Evolutionary conservation across 2,113 vertebrate species (phyloP).

Genomic region (Lycocorax pyrrhopterus): DNA sequence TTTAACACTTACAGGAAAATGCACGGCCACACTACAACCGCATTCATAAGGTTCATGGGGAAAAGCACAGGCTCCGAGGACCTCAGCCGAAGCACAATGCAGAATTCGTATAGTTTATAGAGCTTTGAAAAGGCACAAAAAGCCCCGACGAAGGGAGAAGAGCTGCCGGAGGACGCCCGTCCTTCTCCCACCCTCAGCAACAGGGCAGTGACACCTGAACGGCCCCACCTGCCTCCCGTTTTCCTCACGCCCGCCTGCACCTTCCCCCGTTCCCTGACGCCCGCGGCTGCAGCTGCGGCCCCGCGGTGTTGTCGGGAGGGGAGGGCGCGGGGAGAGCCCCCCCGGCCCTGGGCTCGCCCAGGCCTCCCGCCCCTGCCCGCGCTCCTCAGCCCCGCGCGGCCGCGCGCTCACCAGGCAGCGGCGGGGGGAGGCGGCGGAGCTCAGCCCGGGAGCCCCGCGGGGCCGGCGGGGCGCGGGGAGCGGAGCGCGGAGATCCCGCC

Average conservation of each 20-base stretch:
- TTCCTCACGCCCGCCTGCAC: background rate
- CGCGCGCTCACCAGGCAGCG: background rate
- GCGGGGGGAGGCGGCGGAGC: background rate
- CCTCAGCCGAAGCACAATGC: background rate
- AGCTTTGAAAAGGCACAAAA: background rate
- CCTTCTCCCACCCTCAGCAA: background rate
- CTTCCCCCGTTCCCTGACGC: background rate
- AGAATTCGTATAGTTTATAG: background rate
- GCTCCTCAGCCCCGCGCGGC: background rate
- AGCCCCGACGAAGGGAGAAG: background rate
- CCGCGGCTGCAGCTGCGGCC: background rate
- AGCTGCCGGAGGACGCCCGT: too few relatives aligned
- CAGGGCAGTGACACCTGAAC: background rate
- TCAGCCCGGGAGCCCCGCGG: background rate
- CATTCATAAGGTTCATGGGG: background rate
- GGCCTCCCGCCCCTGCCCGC: background rate
- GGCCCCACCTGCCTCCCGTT: background rate
- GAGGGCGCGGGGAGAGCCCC: background rate
- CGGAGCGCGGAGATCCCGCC: too few relatives aligned
- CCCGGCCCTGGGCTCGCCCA: background rate
- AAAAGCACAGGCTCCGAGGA: background rate
- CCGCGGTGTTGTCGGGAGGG: background rate
- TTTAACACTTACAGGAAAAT: background rate
- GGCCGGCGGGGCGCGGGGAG: background rate
- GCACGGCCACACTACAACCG: background rate